Percentiles rank a stretch among this genome's conserved stretches.
phyloP scores from a whole-genome alignment of 2,888 invertebrate species.

The Plemyria rubiginata region DNA sequence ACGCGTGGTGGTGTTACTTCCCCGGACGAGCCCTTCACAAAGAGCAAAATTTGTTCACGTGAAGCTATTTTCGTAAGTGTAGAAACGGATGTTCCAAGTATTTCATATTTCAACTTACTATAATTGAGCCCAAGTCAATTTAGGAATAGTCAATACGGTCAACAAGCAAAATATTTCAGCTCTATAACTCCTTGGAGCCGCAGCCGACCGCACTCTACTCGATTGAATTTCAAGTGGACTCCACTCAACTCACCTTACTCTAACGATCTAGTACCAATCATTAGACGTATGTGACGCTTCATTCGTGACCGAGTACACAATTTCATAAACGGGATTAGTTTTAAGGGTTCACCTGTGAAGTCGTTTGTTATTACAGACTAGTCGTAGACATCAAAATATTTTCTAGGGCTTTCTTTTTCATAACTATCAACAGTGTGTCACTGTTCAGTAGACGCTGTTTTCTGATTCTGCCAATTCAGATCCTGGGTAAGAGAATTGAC shows the following conservation, averaged over 20 bases:
- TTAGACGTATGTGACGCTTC: constrained; percentile 19
- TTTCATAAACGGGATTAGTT: constrained; percentile 2
- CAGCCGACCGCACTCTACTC: constrained; percentile 72
- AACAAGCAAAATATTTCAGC: constrained; percentile 61
- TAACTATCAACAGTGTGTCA: too few species aligned
- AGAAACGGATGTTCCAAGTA: constrained; percentile 11
- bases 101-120: constrained; percentile 35
- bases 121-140: constrained; percentile 45
- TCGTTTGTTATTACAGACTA: too few species aligned
- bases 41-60: too few species aligned
- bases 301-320: constrained; percentile 12
- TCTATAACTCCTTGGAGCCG: constrained; percentile 71
- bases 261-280: constrained; percentile 28
- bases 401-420: too few species aligned
- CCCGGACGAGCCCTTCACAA: too few species aligned
- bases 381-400: too few species aligned
- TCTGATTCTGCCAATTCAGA: too few species aligned
- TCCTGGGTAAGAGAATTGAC: too few species aligned
- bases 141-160: constrained; percentile 63
- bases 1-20: too few species aligned
- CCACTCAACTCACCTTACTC: constrained; percentile 53
- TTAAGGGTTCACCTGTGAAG: too few species aligned
- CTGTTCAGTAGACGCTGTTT: too few species aligned
- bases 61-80: neutral
- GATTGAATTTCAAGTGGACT: constrained; percentile 74